Percentiles rank a stretch among this genome's conserved stretches.
These are phyloP conservation scores for Drosophila arawakana DNA, from an alignment of 1,140 invertebrate species.

Conservation along the genomic window DNA sequence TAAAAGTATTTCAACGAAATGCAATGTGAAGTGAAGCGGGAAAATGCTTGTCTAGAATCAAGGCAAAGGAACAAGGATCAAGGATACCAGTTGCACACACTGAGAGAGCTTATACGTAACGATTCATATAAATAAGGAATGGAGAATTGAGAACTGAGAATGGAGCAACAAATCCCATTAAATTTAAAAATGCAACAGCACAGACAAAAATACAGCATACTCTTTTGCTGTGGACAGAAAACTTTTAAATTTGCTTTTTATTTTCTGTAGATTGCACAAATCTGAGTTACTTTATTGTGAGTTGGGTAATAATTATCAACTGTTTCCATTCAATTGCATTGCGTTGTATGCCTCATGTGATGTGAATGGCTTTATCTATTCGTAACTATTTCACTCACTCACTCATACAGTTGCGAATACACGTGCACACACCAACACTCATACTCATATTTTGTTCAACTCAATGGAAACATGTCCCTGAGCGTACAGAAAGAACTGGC, in stretches of 20 bases:
- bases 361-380: slow-evolving; percentile 14
- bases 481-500: slow-evolving; percentile 35
- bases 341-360: neutral
- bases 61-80: slow-evolving; percentile 18
- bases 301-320: slow-evolving; percentile 2
- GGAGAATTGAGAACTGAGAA: no score
- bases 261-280: neutral
- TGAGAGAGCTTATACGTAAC: slow-evolving; percentile 1
- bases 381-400: slow-evolving; percentile 4
- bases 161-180: slow-evolving; percentile 13
- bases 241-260: neutral
- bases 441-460: slow-evolving; percentile 10
- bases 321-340: slow-evolving; percentile 15
- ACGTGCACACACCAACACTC: neutral
- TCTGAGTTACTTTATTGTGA: neutral
- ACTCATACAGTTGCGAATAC: neutral
- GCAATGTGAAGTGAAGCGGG: slow-evolving; percentile 50
- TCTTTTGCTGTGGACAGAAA: neutral
- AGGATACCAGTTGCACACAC: slow-evolving; percentile 26
- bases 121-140: slow-evolving; percentile 21
- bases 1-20: slow-evolving; percentile 73
- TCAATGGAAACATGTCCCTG: slow-evolving; percentile 36
- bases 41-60: slow-evolving; percentile 28
- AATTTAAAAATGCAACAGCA: neutral
- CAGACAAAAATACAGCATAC: neutral